Evolutionary conservation across 2,888 invertebrate species (phyloP).

Genomic region (Polydrusus cervinus): DNA sequence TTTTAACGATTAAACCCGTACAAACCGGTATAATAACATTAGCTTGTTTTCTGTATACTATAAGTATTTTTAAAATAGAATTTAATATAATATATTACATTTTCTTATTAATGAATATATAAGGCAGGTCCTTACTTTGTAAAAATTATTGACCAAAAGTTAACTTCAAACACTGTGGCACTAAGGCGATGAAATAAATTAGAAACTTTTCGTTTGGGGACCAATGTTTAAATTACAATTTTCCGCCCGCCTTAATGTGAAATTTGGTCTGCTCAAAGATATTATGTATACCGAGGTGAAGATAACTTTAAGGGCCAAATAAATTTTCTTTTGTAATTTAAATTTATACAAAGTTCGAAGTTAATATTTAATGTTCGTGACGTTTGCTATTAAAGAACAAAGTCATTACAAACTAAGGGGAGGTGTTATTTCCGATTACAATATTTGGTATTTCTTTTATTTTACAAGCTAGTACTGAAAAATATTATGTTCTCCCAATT

Average conservation of each 20-base stretch:
- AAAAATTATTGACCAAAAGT: no score
- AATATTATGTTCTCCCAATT: not conserved
- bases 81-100: no score
- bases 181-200: no score
- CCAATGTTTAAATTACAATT: no score
- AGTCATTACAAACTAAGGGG: constrained; percentile 16
- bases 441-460: not conserved
- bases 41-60: no score
- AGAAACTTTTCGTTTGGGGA: no score
- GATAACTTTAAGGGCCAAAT: constrained; percentile 17
- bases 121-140: no score
- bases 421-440: constrained; percentile 16
- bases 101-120: no score
- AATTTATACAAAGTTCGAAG: constrained; percentile 21
- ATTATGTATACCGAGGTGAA: constrained; percentile 13
- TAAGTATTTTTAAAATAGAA: no score
- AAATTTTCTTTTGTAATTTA: constrained; percentile 24
- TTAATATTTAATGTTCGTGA: constrained; percentile 26
- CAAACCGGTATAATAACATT: no score
- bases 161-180: no score
- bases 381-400: constrained; percentile 20
- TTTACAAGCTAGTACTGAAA: not conserved
- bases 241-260: not conserved
- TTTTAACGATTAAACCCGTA: no score
- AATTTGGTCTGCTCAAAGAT: constrained; percentile 9